phyloP scores from a whole-genome alignment of 1,140 invertebrate genomes.

The Pseudomyrmex concolor region DNA sequence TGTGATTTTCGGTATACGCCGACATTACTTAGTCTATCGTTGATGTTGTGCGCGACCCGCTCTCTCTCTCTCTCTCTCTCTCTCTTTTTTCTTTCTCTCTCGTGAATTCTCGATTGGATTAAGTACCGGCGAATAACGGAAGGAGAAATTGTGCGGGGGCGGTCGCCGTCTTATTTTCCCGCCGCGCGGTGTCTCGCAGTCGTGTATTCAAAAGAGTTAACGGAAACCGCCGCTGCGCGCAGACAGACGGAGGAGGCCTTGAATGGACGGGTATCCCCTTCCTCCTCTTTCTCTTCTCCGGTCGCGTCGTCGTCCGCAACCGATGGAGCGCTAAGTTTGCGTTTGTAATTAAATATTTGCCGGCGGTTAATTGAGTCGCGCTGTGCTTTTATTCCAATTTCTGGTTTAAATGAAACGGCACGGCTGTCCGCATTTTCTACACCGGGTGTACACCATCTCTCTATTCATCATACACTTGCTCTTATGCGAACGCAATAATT shows the following conservation, averaged over 20 bases:
- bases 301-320: slow-evolving; percentile 33
- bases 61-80: too few relatives aligned
- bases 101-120: slow-evolving; percentile 55
- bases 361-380: slow-evolving; percentile 73
- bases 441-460: slow-evolving; percentile 25
- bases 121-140: slow-evolving; percentile 63
- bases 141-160: slow-evolving; percentile 66
- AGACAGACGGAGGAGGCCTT: slow-evolving; percentile 62
- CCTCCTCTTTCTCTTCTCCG: neutral
- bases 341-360: slow-evolving; percentile 76
- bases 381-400: slow-evolving; percentile 75
- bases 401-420: slow-evolving; percentile 69
- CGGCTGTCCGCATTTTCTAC: slow-evolving; percentile 41
- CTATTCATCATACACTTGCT: slow-evolving; percentile 2
- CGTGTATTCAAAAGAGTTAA: slow-evolving; percentile 60
- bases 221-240: slow-evolving; percentile 65
- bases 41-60: slow-evolving; percentile 34
- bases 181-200: neutral
- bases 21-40: slow-evolving; percentile 40
- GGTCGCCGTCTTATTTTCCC: slow-evolving; percentile 53
- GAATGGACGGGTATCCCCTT: slow-evolving; percentile 35
- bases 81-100: neutral
- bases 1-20: neutral
- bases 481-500: slow-evolving; percentile 39
- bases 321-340: slow-evolving; percentile 70